These are phyloP conservation scores for Malacosoma neustria DNA, from an alignment of 2,888 invertebrate species.

Conservation along the genomic window DNA sequence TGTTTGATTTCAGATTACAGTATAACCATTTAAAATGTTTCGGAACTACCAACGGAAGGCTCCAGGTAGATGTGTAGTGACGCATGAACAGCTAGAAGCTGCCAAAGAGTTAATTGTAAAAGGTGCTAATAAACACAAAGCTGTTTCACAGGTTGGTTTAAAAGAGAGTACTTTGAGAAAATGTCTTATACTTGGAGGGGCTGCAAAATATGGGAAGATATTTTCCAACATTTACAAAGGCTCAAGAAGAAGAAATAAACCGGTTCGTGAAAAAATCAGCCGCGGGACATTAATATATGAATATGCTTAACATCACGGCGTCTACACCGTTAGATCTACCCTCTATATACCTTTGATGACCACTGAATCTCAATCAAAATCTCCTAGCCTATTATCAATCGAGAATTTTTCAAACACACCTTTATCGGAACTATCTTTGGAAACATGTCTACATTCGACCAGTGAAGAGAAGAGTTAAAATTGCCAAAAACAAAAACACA, in stretches of 20 bases:
- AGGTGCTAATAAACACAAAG: no score
- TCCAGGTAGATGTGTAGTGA: no score
- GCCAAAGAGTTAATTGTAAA: no score
- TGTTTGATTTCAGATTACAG: no score
- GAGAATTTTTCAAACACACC: not conserved
- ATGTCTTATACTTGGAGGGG: constrained; percentile 12
- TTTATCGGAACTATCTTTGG: constrained; percentile 3
- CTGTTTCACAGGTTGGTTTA: no score
- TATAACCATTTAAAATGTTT: no score
- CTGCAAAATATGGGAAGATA: no score
- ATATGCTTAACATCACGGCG: constrained; percentile 4
- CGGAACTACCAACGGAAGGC: no score
- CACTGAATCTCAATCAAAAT: not conserved
- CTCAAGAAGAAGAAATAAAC: no score
- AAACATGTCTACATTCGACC: constrained; percentile 4
- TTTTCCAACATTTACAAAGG: no score
- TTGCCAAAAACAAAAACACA: constrained; percentile 10
- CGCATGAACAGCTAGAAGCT: no score
- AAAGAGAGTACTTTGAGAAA: constrained; percentile 14
- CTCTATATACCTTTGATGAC: not conserved
- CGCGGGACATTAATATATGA: constrained; percentile 12
- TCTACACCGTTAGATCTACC: constrained; percentile 2
- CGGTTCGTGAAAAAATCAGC: no score
- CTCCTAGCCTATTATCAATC: not conserved
- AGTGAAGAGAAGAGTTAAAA: constrained; percentile 7